Evolutionary conservation across 2,797 vertebrate species (phyloP).

Genomic region (Amniataba percoides): DNA sequence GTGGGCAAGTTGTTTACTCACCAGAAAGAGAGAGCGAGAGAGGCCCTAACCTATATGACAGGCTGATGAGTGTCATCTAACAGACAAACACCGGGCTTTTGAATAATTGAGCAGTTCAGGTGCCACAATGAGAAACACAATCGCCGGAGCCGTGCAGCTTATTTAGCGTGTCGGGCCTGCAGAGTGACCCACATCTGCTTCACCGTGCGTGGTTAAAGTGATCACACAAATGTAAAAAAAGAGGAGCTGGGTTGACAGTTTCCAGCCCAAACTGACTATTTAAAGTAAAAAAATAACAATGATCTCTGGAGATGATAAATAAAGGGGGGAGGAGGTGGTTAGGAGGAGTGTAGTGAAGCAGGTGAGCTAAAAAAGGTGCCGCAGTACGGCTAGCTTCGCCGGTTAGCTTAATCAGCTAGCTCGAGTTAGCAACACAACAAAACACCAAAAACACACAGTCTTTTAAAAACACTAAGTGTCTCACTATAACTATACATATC

Average conservation of each 20-base stretch:
- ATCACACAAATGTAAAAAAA: too few relatives aligned
- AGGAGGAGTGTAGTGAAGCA: background rate
- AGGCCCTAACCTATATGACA: slow-evolving; percentile 49
- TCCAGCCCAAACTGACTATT: too few relatives aligned
- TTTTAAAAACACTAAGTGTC: too few relatives aligned
- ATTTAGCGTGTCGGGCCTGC: slow-evolving; percentile 64
- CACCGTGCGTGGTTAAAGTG: too few relatives aligned
- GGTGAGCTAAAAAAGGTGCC: slow-evolving; percentile 52
- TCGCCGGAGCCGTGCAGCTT: slow-evolving; percentile 63
- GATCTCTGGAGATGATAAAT: too few relatives aligned
- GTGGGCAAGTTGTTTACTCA: slow-evolving; percentile 21
- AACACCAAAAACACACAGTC: slow-evolving; percentile 8
- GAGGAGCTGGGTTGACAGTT: too few relatives aligned
- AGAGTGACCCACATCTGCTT: slow-evolving; percentile 63
- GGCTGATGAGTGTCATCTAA: slow-evolving; percentile 73
- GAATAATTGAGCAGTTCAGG: slow-evolving; percentile 81
- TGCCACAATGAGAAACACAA: slow-evolving; percentile 79
- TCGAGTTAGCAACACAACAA: slow-evolving; percentile 39
- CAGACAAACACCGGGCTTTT: slow-evolving; percentile 69
- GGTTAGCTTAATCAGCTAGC: slow-evolving; percentile 20
- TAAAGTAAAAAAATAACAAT: too few relatives aligned
- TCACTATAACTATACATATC: too few relatives aligned
- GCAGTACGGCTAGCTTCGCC: slow-evolving; percentile 61
- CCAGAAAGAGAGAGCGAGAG: slow-evolving; percentile 5
- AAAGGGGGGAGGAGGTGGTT: too few relatives aligned